phyloP scores from a whole-genome alignment of 2,888 invertebrate genomes.

The Pegoplata infirma region DNA sequence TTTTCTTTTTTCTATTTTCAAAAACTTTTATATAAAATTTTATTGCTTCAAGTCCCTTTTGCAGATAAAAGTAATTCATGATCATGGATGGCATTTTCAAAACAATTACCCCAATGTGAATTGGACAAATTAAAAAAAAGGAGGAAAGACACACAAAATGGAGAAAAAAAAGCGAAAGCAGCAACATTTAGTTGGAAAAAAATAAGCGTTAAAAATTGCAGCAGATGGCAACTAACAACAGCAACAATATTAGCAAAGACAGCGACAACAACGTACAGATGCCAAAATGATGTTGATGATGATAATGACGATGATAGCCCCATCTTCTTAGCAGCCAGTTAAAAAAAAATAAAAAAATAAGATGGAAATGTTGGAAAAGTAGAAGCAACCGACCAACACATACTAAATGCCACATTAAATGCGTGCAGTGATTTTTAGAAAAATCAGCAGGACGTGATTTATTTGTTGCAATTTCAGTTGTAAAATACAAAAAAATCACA shows the following conservation, averaged over 20 bases:
- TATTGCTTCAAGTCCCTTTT: neutral
- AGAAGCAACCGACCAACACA: neutral
- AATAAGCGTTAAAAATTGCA: constrained; percentile 1
- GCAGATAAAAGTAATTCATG: neutral
- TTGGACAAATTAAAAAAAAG: constrained; percentile 26
- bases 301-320: neutral
- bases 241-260: neutral
- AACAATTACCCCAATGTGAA: constrained; percentile 25
- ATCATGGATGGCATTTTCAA: constrained; percentile 36
- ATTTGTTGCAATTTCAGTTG: constrained; percentile 53
- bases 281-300: neutral
- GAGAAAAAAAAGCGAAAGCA: constrained; percentile 3
- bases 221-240: constrained; percentile 10
- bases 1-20: neutral
- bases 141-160: too few species aligned
- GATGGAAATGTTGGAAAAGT: neutral
- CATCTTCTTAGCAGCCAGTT: neutral
- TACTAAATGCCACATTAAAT: constrained; percentile 53
- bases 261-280: constrained; percentile 1
- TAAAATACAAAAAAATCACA: constrained; percentile 4
- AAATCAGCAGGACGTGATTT: constrained; percentile 60
- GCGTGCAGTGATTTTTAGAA: constrained; percentile 58
- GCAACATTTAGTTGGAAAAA: neutral
- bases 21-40: neutral
- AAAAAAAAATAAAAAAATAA: too few species aligned